Evolutionary conservation across 2,113 vertebrate species (phyloP), one percentile per base, ranked within the genome.

Genomic region (Pollachius pollachius): DNA sequence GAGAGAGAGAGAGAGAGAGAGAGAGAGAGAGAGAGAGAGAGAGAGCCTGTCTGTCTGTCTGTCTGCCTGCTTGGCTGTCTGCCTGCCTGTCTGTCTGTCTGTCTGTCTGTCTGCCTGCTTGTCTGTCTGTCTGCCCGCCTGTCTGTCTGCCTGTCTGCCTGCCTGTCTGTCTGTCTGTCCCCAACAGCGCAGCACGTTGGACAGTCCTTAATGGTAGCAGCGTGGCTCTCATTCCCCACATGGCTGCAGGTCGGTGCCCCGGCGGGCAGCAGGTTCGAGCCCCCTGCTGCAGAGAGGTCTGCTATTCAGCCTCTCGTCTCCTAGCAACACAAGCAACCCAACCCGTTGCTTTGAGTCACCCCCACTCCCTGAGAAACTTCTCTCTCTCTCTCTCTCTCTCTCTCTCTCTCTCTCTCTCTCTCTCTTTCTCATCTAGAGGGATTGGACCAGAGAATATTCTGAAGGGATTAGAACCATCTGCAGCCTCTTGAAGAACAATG

Each of bases 391-490:
- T 17, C 54, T 57, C 54, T 17, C 16, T 5, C 54, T 48, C 54
- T 57, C 16, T 57, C 54, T 57, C 54, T 5, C 54, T 48, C 41
- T 48, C 64, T 52, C 5, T 54, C 48, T 23, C 48, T 23, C 64
- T 23, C 48, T 54, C n/a, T 52, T 41, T 66, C 64, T 66, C 64
- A 23, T 23, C 23, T 23, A 23, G 23, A 23, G 23, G 23, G 23
- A 23, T 23, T 23, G 23, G 23, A 23, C 23, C 23, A 23, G 23
- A 23, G 23, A 88, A 87, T 89, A 84, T 92, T 92, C 90, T 88
- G 86, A 92, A 74, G 85, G 89, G 91, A 93, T 93, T 92, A 92
- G 77, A 87, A 85, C 92, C 90, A 92, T 93, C 92, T 93, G 92
- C 90, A 91, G 84, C 81, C 89, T 84, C 92, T 93, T 80, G 80